Conservation (phyloP, 2,113 vertebrate species). For the Stictonetta naevosa region DNA sequence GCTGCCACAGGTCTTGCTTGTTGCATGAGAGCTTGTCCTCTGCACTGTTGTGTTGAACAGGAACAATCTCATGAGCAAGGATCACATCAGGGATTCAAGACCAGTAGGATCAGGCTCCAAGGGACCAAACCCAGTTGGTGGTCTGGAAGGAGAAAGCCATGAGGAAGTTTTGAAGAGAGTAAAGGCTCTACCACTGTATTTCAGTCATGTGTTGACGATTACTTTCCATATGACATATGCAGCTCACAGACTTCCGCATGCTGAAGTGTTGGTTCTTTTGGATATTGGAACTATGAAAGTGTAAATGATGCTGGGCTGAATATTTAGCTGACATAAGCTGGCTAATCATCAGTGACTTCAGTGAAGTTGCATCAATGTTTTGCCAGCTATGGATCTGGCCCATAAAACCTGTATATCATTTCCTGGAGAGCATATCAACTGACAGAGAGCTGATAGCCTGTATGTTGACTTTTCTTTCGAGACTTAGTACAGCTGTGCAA, state of each 20-base stretch:
- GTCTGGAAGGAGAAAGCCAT: neutral
- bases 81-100: no score
- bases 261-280: neutral
- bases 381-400: neutral
- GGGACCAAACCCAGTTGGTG: neutral
- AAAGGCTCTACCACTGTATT: neutral
- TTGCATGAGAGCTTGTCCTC: neutral
- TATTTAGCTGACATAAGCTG: neutral
- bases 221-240: neutral
- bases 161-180: neutral
- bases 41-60: neutral
- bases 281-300: neutral
- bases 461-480: neutral
- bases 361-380: neutral
- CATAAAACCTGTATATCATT: neutral
- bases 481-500: neutral
- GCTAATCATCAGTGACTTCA: neutral
- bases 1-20: neutral
- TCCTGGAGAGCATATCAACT: neutral
- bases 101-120: neutral
- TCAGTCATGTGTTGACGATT: neutral
- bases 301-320: neutral
- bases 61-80: no score
- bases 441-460: neutral
- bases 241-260: neutral